Conservation (phyloP, 2,888 invertebrate genomes). For the Drosophila anceps region DNA sequence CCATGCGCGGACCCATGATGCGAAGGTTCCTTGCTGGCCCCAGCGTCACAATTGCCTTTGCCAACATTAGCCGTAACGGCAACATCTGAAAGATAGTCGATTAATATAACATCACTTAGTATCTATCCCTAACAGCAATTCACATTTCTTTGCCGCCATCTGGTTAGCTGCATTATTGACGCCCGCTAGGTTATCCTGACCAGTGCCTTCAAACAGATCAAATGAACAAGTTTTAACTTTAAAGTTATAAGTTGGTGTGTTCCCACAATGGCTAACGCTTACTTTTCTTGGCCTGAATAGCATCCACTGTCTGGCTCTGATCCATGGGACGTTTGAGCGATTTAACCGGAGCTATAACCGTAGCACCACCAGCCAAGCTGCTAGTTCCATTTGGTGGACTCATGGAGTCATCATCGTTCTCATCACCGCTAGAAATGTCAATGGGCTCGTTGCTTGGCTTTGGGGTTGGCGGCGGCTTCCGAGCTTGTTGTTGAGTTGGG, state of each 20-base stretch:
- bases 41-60: constrained; percentile 40
- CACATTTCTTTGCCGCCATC: constrained; percentile 42
- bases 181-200: constrained; percentile 15
- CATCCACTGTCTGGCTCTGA: background rate
- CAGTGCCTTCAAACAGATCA: constrained; percentile 17
- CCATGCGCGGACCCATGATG: constrained; percentile 23
- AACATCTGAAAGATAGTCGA: constrained; percentile 22
- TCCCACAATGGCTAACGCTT: background rate
- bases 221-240: constrained; percentile 29
- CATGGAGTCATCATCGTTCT: constrained; percentile 86
- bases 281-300: constrained; percentile 57
- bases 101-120: background rate
- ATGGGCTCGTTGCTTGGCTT: constrained; percentile 87
- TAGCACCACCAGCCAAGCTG: background rate
- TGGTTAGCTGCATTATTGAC: constrained; percentile 10
- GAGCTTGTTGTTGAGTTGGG: constrained; percentile 43
- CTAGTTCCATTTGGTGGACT: constrained; percentile 52
- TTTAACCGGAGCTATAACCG: constrained; percentile 13
- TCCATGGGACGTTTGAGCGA: constrained; percentile 44
- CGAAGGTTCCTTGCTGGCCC: constrained; percentile 33
- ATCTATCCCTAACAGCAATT: constrained; percentile 10
- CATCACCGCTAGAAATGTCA: constrained; percentile 92
- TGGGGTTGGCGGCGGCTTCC: constrained; percentile 62
- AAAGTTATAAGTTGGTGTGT: background rate
- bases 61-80: constrained; percentile 9